phyloP scores from a whole-genome alignment of 2,888 invertebrate genomes.

The Cephus nigrinus region DNA sequence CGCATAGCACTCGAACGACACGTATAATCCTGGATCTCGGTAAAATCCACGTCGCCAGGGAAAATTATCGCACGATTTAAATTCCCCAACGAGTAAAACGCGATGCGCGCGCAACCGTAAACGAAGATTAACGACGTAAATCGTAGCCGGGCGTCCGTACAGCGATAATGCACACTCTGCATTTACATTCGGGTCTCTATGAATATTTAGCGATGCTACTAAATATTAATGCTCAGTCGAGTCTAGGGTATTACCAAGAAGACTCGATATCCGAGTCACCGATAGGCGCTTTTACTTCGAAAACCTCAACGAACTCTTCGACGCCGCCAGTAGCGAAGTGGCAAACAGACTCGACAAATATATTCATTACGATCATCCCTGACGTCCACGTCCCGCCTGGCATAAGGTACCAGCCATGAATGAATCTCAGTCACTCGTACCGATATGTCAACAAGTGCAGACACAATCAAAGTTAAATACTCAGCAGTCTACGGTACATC shows the following conservation, averaged over 20 bases:
- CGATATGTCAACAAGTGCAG: background rate
- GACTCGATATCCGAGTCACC: background rate
- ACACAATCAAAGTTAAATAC: background rate
- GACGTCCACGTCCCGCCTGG: background rate
- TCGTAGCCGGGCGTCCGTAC: background rate
- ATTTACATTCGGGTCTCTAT: slow-evolving; percentile 41
- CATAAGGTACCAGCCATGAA: background rate
- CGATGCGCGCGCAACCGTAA: slow-evolving; percentile 13
- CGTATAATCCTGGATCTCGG: background rate
- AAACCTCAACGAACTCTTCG: background rate
- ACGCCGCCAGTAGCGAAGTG: background rate
- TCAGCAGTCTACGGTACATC: background rate
- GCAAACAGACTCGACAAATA: background rate
- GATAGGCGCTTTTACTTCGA: background rate
- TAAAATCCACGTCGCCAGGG: background rate
- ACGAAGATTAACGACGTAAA: background rate
- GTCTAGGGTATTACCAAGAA: background rate
- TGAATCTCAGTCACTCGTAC: background rate
- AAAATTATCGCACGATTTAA: slow-evolving; percentile 38
- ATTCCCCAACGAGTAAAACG: slow-evolving; percentile 32
- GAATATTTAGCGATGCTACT: slow-evolving; percentile 36
- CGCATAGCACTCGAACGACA: background rate
- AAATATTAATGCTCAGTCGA: background rate
- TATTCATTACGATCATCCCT: background rate
- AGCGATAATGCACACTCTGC: slow-evolving; percentile 29